phyloP scores from a whole-genome alignment of 2,113 vertebrate genomes.

The Pitta sordida region DNA sequence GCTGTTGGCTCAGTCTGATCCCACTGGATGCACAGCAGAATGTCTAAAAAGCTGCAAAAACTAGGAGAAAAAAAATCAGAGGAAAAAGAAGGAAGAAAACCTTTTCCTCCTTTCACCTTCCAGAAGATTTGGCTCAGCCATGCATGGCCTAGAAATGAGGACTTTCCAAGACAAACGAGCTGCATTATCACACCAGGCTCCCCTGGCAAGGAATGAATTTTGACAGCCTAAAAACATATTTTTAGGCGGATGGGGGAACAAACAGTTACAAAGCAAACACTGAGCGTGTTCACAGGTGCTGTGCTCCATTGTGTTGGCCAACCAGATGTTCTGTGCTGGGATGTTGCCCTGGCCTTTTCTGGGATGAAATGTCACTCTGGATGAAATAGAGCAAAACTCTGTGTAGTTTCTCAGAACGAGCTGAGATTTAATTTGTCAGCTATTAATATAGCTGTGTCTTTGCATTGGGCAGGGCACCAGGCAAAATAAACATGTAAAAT shows the following conservation, averaged over 20 bases:
- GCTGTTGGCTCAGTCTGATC: background rate
- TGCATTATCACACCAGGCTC: slow-evolving; percentile 67
- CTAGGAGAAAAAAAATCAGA: background rate
- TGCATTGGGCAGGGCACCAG: slow-evolving; percentile 28
- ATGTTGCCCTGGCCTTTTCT: slow-evolving; percentile 30
- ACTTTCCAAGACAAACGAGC: slow-evolving; percentile 71
- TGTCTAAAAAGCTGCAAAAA: background rate
- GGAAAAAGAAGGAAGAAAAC: background rate
- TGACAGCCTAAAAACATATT: slow-evolving; percentile 65
- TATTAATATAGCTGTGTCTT: slow-evolving; percentile 53
- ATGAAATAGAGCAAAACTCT: slow-evolving; percentile 43
- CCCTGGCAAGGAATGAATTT: slow-evolving; percentile 48
- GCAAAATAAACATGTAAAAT: slow-evolving; percentile 63
- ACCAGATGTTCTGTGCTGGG: slow-evolving; percentile 73
- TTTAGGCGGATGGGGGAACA: slow-evolving; percentile 58
- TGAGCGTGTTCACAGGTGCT: slow-evolving; percentile 67
- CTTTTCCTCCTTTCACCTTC: background rate
- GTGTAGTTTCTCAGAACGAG: slow-evolving; percentile 34
- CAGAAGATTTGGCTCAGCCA: slow-evolving; percentile 17
- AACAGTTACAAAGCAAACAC: slow-evolving; percentile 70
- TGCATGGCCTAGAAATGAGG: background rate
- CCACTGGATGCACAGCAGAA: background rate
- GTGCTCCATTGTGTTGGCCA: slow-evolving; percentile 69
- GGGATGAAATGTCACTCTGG: slow-evolving; percentile 53
- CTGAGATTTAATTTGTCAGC: slow-evolving; percentile 55